Evolutionary conservation across 37 sponge, comb jelly and placozoan genomes (phyloP).

Genomic region (Bolinopsis microptera): DNA sequence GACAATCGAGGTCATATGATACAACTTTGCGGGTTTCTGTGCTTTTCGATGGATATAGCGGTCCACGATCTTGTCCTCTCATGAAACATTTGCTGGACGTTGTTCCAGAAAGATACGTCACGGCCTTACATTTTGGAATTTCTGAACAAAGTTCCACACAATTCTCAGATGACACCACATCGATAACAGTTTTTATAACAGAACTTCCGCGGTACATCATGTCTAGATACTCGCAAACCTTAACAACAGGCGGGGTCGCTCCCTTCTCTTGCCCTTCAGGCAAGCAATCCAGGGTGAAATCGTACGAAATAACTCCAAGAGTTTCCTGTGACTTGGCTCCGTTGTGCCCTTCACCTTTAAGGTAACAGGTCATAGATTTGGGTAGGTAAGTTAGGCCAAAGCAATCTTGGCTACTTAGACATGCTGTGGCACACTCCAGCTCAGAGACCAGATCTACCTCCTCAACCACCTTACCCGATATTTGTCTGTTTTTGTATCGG

Average conservation of each 20-base stretch:
- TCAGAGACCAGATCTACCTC: neutral
- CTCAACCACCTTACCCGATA: neutral
- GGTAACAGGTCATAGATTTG: neutral
- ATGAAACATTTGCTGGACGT: neutral
- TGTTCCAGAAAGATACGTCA: neutral
- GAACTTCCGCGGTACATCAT: slow-evolving; percentile 1
- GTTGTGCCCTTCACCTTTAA: neutral
- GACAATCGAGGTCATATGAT: slow-evolving; percentile 19
- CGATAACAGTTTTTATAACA: neutral
- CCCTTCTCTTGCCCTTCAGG: neutral
- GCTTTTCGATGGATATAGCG: neutral
- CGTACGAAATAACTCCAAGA: neutral
- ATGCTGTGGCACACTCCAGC: neutral
- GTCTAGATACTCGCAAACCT: neutral
- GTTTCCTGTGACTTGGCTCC: neutral
- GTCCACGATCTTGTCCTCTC: neutral
- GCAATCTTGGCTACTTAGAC: neutral
- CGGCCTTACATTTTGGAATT: neutral
- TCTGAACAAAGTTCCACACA: slow-evolving; percentile 1
- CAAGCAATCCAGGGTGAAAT: slow-evolving; percentile 2
- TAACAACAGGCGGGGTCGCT: neutral
- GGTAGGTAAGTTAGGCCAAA: neutral
- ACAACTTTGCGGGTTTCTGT: neutral
- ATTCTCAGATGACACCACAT: neutral
- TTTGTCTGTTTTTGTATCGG: neutral